Evolutionary conservation across 2,113 vertebrate species (phyloP).

Genomic region (Carettochelys insculpta): DNA sequence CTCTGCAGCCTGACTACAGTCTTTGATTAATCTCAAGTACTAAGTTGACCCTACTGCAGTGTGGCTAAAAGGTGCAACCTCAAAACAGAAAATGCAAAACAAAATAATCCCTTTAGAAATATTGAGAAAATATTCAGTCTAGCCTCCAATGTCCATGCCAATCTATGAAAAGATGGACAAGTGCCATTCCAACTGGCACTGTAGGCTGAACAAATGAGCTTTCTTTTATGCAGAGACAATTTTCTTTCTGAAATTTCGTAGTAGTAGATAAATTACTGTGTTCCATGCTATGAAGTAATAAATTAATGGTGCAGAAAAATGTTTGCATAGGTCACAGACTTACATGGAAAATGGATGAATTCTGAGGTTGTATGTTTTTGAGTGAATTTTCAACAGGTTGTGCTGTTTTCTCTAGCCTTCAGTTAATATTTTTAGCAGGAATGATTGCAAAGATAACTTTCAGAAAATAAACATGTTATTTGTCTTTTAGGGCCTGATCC

Average conservation of each 20-base stretch:
- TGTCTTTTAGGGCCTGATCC: slow-evolving; percentile 29
- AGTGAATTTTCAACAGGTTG: neutral
- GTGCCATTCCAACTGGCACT: neutral
- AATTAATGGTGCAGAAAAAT: neutral
- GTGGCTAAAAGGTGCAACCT: neutral
- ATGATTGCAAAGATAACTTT: slow-evolving; percentile 37
- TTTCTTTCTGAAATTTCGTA: neutral
- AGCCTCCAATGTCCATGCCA: neutral
- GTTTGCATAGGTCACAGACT: neutral
- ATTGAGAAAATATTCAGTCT: neutral
- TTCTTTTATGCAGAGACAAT: neutral
- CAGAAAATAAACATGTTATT: slow-evolving; percentile 25
- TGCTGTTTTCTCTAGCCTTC: neutral
- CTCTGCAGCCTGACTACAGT: accelerated
- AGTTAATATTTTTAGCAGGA: neutral
- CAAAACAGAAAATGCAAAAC: neutral
- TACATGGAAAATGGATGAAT: neutral
- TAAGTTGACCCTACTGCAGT: neutral
- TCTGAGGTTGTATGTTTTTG: neutral
- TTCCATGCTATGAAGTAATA: neutral
- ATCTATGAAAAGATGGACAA: neutral
- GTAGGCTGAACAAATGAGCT: neutral
- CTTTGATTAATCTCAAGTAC: neutral
- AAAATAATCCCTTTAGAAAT: neutral
- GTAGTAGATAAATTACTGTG: neutral